Evolutionary conservation across 1,140 invertebrate species (phyloP).

Genomic region (Drosophila guanche): DNA sequence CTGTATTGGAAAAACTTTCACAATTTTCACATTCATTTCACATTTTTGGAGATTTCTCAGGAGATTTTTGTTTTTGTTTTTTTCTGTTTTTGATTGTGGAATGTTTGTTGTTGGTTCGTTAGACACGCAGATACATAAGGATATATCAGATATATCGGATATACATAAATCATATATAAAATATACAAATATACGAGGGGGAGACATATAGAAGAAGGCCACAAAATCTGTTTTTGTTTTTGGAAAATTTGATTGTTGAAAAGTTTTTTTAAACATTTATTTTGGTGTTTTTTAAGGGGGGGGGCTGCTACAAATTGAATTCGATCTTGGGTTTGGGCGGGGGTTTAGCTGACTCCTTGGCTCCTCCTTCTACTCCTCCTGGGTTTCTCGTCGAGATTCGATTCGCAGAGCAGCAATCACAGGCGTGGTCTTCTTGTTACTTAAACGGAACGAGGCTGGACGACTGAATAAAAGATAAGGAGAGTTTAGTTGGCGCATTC

Average conservation of each 20-base stretch:
- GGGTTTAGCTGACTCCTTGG: slow-evolving; percentile 37
- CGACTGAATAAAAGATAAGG: slow-evolving; percentile 83
- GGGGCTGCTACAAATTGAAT: slow-evolving; percentile 66
- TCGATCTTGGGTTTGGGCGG: slow-evolving; percentile 27
- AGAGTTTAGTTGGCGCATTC: not conserved
- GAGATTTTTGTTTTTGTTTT: slow-evolving; percentile 7
- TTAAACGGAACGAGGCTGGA: slow-evolving; percentile 87
- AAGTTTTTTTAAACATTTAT: slow-evolving; percentile 24
- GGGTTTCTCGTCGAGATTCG: slow-evolving; percentile 57
- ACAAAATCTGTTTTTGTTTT: not conserved
- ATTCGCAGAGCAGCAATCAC: slow-evolving; percentile 85
- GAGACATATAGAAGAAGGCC: slow-evolving; percentile 23
- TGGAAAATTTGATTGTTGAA: not conserved
- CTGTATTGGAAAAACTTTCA: slow-evolving; percentile 25
- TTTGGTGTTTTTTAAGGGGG: slow-evolving; percentile 46
- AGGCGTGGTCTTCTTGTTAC: slow-evolving; percentile 85
- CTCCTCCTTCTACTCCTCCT: slow-evolving; percentile 37
- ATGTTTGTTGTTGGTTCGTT: slow-evolving; percentile 35
- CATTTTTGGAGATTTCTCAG: slow-evolving; percentile 13
- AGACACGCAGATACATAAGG: slow-evolving; percentile 28
- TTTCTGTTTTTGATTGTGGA: slow-evolving; percentile 15
- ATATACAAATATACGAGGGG: slow-evolving; percentile 39
- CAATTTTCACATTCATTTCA: slow-evolving; percentile 22
- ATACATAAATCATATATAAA: slow-evolving; percentile 20
- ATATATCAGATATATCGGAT: not conserved